Base-by-base conservation (phyloP, 2,113 vertebrate species). In the Solenodon paradoxus region DNA sequence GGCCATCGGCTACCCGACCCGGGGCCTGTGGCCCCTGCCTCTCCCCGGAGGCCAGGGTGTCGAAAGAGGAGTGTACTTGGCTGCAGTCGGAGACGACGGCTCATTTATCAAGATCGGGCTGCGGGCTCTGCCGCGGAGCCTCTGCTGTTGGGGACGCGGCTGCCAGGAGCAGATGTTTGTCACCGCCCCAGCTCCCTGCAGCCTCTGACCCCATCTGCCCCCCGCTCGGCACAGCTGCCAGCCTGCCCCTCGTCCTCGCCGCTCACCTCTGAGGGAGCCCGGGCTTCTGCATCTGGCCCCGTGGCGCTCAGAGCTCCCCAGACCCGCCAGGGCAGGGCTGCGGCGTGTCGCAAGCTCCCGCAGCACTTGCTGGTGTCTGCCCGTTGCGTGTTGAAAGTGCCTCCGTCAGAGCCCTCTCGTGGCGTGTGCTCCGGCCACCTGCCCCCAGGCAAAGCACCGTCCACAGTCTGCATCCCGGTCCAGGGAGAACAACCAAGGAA, bases 91-190 rank as follows among this genome's bases (percentile, higher is more conserved):
- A 8, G 7, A 20, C 0, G 0, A 47, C 75, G 51, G 89, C 19
- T 78, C 83, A 24, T 32, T 35, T 78, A 57, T 94, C 78, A 45
- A 71, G 42, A 45, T 7, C 0, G 15, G 51, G 12, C 79, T 74
- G 26, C 11, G 51, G 88, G 4, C 28, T 68, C 45, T 0, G 22
- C 84, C 5, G 0, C 63, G 72, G 88, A 66, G 5, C 32, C 22
- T 0, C 77, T 51, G 1, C 78, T 83, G 81, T 68, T 86, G 3
- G 16, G 82, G 93, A 59, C 13, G 22, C 13, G 1, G 53, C 96
- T 94, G 90, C 95, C 83, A 63, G 17, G 85, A 79, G 24, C 97
- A 97, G 92, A 89, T 97, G 97, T 7, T 51, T 68, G 87, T 83
- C 92, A 57, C 63, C 22, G n/a, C 83, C 85, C 4, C 68, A 86